Evolutionary conservation across 2,797 vertebrate species (phyloP).

Genomic region (Pangasius larnaudii): DNA sequence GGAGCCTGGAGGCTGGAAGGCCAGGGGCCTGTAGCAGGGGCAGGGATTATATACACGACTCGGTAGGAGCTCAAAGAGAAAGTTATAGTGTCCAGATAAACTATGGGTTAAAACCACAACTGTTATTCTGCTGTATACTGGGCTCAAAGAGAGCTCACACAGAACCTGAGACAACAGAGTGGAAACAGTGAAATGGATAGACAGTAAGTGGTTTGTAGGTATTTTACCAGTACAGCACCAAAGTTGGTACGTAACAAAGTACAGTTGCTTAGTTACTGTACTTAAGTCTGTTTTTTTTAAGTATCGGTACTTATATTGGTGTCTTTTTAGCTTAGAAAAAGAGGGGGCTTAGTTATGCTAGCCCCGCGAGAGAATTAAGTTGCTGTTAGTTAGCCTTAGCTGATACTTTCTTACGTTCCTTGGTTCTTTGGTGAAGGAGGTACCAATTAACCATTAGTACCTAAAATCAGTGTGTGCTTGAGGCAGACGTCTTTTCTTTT

Average conservation of each 20-base stretch:
- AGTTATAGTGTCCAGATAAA: not conserved
- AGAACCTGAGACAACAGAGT: not conserved
- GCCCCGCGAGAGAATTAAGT: not conserved
- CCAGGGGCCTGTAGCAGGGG: constrained; percentile 34
- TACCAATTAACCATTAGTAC: not conserved
- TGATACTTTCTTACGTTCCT: not conserved
- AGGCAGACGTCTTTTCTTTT: not conserved
- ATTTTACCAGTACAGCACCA: not conserved
- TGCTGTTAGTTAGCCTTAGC: not conserved
- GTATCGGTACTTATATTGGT: not conserved
- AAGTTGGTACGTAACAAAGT: not conserved
- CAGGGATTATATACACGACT: constrained; percentile 29
- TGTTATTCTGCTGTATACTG: not conserved
- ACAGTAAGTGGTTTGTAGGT: not conserved
- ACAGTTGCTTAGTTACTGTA: not conserved
- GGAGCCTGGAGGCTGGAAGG: constrained; percentile 39
- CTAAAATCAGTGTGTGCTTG: not conserved
- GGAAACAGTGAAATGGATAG: not conserved
- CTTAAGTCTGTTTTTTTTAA: not conserved
- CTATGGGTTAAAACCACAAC: constrained; percentile 16
- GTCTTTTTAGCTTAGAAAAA: not conserved
- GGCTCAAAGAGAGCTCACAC: not conserved
- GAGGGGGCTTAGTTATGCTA: not conserved
- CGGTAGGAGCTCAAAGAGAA: constrained; percentile 14
- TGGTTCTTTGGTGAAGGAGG: not conserved